Conservation (phyloP, 2,797 vertebrate species). For the Ibycter americanus region DNA sequence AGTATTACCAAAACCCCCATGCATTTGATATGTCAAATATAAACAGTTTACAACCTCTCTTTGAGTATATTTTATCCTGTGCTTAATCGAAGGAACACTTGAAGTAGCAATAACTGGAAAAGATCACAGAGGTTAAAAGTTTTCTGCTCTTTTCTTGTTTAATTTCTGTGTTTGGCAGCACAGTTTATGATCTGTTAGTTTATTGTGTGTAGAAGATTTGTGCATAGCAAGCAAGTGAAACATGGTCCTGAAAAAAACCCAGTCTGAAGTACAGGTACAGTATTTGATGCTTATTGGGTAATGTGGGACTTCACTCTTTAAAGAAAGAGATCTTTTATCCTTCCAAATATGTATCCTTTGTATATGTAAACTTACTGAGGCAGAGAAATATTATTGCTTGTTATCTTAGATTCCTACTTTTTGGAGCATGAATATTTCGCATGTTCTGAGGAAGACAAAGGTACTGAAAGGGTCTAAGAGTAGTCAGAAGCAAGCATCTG, state of each 20-base stretch:
- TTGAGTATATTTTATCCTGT: background rate
- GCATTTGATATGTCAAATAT: background rate
- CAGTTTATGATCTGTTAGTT: background rate
- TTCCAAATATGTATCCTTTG: background rate
- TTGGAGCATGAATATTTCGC: slow-evolving; percentile 80
- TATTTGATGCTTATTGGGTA: background rate
- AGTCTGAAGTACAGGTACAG: background rate
- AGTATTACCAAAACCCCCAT: background rate
- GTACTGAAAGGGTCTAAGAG: slow-evolving; percentile 28
- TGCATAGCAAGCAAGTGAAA: background rate
- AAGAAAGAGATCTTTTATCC: background rate
- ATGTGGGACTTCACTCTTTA: background rate
- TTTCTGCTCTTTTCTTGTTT: background rate
- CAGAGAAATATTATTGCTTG: background rate
- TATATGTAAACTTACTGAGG: background rate
- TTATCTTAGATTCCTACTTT: slow-evolving; percentile 70
- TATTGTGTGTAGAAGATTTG: background rate
- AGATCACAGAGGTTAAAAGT: background rate
- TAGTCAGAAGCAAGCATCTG: slow-evolving; percentile 69
- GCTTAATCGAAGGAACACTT: background rate
- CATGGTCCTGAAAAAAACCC: background rate
- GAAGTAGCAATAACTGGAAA: background rate
- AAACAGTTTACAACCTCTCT: background rate
- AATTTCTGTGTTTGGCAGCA: background rate
- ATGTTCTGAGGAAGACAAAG: slow-evolving; percentile 76